Conservation (phyloP, 2,888 invertebrate genomes). For the Myopa testacea region DNA sequence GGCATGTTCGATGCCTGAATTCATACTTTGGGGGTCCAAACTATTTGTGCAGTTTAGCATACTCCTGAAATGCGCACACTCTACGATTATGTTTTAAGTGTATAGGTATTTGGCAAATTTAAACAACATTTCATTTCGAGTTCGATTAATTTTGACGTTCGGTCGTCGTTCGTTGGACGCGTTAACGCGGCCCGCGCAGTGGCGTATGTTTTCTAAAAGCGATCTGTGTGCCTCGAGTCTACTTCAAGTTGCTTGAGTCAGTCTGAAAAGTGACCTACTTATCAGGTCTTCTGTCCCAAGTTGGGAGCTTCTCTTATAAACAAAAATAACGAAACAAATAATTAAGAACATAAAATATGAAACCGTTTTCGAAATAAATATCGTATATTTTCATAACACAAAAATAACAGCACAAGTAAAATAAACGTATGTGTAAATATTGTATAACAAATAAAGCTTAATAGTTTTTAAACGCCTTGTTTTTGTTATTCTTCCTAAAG, state of each 20-base stretch:
- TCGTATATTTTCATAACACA: neutral
- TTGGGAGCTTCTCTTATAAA: neutral
- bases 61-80: constrained; percentile 80
- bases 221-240: constrained; percentile 13
- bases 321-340: neutral
- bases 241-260: constrained; percentile 24
- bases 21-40: constrained; percentile 86
- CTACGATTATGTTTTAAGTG: constrained; percentile 71
- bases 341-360: neutral
- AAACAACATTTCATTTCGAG: constrained; percentile 49
- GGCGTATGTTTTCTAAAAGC: neutral
- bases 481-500: too few relatives aligned
- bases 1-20: constrained; percentile 81
- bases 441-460: too few relatives aligned
- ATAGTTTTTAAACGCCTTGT: too few relatives aligned
- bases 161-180: too few relatives aligned
- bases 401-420: constrained; percentile 2
- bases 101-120: constrained; percentile 61
- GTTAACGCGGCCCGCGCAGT: too few relatives aligned
- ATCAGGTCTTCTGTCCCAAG: neutral
- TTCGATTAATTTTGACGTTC: constrained; percentile 23
- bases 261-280: neutral
- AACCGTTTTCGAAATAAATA: neutral
- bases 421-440: neutral
- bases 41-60: constrained; percentile 96